Conservation (phyloP, 2,113 vertebrate species). For the Coracopsis vasa region DNA sequence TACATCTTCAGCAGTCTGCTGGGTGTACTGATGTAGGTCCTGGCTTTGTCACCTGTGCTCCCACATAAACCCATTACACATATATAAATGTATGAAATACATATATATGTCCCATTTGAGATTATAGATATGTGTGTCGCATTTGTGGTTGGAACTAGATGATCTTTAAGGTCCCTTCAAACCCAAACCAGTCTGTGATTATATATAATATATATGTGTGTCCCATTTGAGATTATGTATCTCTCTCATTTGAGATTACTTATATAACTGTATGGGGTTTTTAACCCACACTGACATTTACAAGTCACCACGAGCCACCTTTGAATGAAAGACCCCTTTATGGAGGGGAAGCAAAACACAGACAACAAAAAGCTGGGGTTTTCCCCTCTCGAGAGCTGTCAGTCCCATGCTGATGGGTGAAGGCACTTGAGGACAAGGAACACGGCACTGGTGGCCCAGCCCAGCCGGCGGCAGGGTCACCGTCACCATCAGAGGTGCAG, state of each 20-base stretch:
- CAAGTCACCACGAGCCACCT: background rate
- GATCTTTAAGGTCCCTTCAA: background rate
- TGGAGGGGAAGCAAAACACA: background rate
- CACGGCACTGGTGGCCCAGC: background rate
- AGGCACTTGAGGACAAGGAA: background rate
- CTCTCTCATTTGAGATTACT: background rate
- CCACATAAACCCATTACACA: background rate
- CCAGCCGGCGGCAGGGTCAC: background rate
- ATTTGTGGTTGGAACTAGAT: background rate
- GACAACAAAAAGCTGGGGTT: background rate
- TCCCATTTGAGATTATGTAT: background rate
- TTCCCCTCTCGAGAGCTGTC: accelerated
- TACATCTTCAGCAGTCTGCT: background rate
- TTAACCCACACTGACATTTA: background rate
- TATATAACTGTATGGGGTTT: background rate
- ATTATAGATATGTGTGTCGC: background rate
- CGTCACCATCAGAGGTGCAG: background rate
- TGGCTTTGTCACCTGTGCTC: background rate
- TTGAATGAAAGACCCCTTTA: background rate
- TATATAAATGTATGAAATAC: background rate
- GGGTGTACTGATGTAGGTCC: background rate
- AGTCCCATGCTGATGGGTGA: background rate
- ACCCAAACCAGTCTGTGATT: background rate
- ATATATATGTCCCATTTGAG: background rate
- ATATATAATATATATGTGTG: background rate